phyloP scores from a whole-genome alignment of 2,113 vertebrate species.

The Columba janthina region DNA sequence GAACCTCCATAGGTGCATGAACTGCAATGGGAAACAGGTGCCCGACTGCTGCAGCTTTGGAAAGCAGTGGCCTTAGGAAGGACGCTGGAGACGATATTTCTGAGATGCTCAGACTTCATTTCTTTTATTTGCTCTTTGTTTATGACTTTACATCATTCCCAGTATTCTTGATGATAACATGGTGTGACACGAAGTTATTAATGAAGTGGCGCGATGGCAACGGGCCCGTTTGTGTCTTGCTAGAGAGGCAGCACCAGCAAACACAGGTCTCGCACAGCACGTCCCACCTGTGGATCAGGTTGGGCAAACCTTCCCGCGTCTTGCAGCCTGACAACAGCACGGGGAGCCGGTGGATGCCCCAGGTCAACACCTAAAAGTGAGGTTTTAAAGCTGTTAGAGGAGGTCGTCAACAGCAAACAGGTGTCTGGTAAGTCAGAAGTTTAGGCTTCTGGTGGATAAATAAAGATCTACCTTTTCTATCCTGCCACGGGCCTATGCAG shows the following conservation, averaged over 20 bases:
- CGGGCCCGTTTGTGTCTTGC: fast-evolving
- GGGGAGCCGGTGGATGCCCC: not conserved
- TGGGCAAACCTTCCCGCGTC: not conserved
- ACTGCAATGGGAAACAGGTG: not conserved
- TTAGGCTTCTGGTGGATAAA: not conserved
- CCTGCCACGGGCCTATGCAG: not conserved
- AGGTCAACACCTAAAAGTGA: no score
- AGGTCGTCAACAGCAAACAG: not conserved
- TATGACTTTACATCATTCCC: not conserved
- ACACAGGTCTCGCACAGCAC: fast-evolving
- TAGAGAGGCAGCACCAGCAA: not conserved
- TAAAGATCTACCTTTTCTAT: not conserved
- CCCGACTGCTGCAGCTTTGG: not conserved
- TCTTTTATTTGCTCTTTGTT: conserved; percentile 15
- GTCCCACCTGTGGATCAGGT: not conserved
- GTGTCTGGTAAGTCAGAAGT: not conserved
- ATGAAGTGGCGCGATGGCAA: not conserved
- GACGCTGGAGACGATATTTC: not conserved
- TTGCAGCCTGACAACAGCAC: not conserved
- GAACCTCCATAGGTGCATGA: not conserved
- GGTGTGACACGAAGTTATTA: not conserved
- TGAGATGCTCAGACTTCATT: not conserved
- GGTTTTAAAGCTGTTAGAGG: not conserved
- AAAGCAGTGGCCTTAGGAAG: fast-evolving
- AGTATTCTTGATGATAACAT: not conserved